A percentile compares a stretch with the other conserved stretches of the same genome.
These are phyloP conservation scores for Brachylomia viminalis DNA, from an alignment of 2,888 invertebrate genomes.

Conservation along the genomic window DNA sequence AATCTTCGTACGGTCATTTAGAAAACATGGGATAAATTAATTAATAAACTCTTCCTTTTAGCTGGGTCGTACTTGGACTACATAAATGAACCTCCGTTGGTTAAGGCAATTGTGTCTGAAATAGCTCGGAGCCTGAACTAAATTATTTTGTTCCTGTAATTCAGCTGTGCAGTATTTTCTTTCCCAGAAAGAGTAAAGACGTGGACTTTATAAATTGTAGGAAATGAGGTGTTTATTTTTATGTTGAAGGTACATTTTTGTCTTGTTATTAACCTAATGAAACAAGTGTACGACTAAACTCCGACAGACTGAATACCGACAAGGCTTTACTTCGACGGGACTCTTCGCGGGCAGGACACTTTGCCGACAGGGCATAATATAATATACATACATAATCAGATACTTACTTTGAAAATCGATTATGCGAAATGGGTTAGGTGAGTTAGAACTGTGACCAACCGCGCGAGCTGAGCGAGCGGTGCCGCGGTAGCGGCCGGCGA, in stretches of 20 bases:
- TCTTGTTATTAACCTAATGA: no score
- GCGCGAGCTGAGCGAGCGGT: no score
- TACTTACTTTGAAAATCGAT: no score
- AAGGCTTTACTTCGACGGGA: no score
- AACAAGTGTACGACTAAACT: no score
- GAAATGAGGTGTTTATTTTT: conserved; percentile 39
- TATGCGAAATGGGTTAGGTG: no score
- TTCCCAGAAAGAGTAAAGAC: conserved; percentile 37
- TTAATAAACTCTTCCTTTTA: conserved; percentile 41
- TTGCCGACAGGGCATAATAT: no score
- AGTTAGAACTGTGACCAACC: no score
- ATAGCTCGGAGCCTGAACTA: conserved; percentile 27
- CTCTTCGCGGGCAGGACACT: no score
- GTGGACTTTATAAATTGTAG: conserved; percentile 24
- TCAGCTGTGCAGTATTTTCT: conserved; percentile 30
- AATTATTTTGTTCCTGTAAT: conserved; percentile 48
- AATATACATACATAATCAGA: no score
- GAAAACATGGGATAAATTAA: conserved; percentile 39
- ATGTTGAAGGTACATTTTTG: conserved; percentile 3
- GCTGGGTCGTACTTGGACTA: conserved; percentile 11
- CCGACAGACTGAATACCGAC: no score
- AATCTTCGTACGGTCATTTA: conserved; percentile 21
- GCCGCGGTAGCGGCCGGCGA: no score
- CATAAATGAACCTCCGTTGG: conserved; percentile 38
- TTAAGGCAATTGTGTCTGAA: conserved; percentile 36